Base-by-base conservation (phyloP, 2,113 vertebrate genomes). In the Pholis gunnellus region DNA sequence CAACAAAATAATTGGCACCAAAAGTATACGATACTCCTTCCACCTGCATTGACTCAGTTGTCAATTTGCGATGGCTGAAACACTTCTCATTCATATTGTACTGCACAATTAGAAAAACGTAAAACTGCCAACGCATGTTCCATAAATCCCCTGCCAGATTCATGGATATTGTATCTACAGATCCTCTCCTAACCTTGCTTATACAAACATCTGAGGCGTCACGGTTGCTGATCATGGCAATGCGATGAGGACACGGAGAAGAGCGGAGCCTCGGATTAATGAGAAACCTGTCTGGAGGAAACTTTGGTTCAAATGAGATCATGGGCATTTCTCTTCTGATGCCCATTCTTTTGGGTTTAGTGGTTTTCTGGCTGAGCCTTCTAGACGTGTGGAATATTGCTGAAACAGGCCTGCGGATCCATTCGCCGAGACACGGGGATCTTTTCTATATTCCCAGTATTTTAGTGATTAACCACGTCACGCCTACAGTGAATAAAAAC, bases 291-390 rank as follows among this genome's bases (percentile, higher is more conserved):
- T 76, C 85, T 90, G 91, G 88, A 79, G 91, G 93, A 94, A 94
- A 93, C 83, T 93, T 93, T 91, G 91, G 85, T 93, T 92, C 83
- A 88, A 89, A 89, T 94, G 94, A 95, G 92, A 86, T 95, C 93
- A 95, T 94, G 91, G 90, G 85, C 91, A 94, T 93, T 88, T 92
- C 90, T 91, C 88, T 73, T 91, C 86, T 84, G 87, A 88, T 91
- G 91, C 91, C 92, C 91, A 89, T 31, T 94, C 93, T 89, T 65
- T 88, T 76, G 82, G 84, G 84, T 85, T 91, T 85, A 87, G 93
- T 88, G 93, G 92, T 92, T 93, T 88, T 79, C 63, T 88, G 73
- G 81, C 65, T 73, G 77, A 83, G 78, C 79, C 75, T 80, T 80
- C 75, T 60, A 83, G 82, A 86, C 83, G 57, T 17, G 59, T 75